Conservation (phyloP, 2,797 vertebrate genomes). For the Coreius guichenoti region DNA sequence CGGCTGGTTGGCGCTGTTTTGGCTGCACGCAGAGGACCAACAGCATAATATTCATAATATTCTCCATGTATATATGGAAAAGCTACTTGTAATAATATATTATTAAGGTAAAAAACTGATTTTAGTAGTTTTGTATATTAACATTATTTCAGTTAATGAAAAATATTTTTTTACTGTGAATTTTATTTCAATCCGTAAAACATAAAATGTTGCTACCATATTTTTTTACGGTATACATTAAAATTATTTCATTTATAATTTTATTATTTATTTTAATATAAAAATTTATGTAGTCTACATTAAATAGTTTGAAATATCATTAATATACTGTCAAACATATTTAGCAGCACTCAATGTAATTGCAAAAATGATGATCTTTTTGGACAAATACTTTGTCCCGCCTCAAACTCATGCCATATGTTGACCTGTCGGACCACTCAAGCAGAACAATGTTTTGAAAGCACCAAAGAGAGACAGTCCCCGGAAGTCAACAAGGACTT, state of each 20-base stretch:
- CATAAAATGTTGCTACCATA: not conserved
- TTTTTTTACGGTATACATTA: not conserved
- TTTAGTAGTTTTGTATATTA: not conserved
- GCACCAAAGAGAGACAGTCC: not conserved
- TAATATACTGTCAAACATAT: not conserved
- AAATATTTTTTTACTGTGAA: not conserved
- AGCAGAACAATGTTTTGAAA: constrained; percentile 30
- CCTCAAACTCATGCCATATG: constrained; percentile 15
- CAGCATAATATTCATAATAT: too few relatives aligned
- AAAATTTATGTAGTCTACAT: not conserved
- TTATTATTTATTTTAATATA: not conserved
- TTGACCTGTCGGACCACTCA: constrained; percentile 26
- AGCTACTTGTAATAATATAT: not conserved
- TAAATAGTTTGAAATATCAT: not conserved
- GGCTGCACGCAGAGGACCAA: too few relatives aligned
- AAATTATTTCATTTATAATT: not conserved
- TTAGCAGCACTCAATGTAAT: not conserved
- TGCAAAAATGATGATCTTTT: not conserved
- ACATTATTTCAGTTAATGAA: not conserved
- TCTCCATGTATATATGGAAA: not conserved
- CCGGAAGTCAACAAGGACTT: not conserved
- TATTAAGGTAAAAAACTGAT: not conserved
- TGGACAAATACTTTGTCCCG: constrained; percentile 17
- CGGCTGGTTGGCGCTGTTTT: too few relatives aligned
- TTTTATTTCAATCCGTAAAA: not conserved